Evolutionary conservation across 37 sponge, comb jelly and placozoan species (phyloP).

Genomic region (Halisarca cf. caerulea): DNA sequence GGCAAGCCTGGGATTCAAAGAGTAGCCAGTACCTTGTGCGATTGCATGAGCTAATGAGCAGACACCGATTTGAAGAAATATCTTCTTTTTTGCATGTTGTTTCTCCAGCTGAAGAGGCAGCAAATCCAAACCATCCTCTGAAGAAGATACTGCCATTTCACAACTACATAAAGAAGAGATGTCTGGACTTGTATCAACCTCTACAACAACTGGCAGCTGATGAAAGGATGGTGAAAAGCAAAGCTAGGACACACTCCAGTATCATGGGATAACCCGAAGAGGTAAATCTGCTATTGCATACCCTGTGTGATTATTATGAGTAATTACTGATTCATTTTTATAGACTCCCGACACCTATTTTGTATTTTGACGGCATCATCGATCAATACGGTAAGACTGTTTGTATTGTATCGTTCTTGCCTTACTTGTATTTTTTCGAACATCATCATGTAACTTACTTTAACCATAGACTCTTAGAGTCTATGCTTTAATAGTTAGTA

Average conservation of each 20-base stretch:
- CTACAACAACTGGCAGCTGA: neutral
- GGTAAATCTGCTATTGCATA: too few relatives aligned
- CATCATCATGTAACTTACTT: too few relatives aligned
- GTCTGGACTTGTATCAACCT: conserved; percentile 2
- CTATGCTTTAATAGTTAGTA: too few relatives aligned
- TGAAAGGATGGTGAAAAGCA: conserved; percentile 19
- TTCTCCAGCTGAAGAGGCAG: neutral
- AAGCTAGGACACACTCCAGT: neutral
- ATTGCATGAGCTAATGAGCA: neutral
- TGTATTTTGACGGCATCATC: too few relatives aligned
- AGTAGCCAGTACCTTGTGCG: neutral
- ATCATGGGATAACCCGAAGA: too few relatives aligned
- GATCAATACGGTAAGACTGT: too few relatives aligned
- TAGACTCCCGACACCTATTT: too few relatives aligned
- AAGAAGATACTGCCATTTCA: neutral
- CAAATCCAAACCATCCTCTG: neutral
- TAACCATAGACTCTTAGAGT: too few relatives aligned
- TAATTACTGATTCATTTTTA: too few relatives aligned
- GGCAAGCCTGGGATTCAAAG: neutral
- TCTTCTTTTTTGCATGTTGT: neutral
- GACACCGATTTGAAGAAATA: conserved; percentile 8
- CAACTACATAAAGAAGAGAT: neutral
- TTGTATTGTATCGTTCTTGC: too few relatives aligned
- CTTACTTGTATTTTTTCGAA: too few relatives aligned
- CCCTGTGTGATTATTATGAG: too few relatives aligned